Evolutionary conservation across 2,797 vertebrate genomes (phyloP), one percentile per base, ranked within the genome.

Genomic region (Limnodromus scolopaceus): DNA sequence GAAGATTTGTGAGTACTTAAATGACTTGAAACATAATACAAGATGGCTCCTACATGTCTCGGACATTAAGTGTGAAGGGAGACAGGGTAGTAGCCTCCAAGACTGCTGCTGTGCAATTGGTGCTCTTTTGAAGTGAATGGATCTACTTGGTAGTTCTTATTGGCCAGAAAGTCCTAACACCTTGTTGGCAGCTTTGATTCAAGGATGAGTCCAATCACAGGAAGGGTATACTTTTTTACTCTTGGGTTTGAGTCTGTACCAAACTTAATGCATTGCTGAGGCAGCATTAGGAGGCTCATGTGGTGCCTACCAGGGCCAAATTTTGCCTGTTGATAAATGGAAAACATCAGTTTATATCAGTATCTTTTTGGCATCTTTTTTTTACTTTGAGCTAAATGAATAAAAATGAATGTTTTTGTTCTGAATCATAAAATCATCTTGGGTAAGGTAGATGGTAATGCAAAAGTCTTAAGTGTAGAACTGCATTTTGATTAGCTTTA

Each of bases 401-500:
- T 51, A 77, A 65, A 86, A 86, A 60, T 18, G 2, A 51, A 48
- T 5, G 4, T 53, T 72, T 71, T 58, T 13, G 6, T 36, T 92
- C 30, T 51, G 41, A 58, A 70, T 15, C 16, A 63, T 28, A 70
- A 82, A 61, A 51, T 65, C 54, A 15, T 80, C 36, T 82, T 76
- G 63, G 32, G 16, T 75, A 65, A 75, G 28, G 13, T 68, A 53
- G 87, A 36, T 65, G 63, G 17, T 92, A 88, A 83, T 85, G 80
- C 49, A 38, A 54, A 54, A 84, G 32, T 83, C 71, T 93, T 82
- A 92, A 90, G 53, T 18, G 1, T 68, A 85, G 60, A 93, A 87
- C 92, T 89, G 86, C 72, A 75, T 94, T 94, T 90, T 96, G 28
- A 95, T 97, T 76, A 78, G 60, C 49, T 85, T 80, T 69, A 94